Conservation (phyloP, 2,113 vertebrate species). For the Grantiella picta region DNA sequence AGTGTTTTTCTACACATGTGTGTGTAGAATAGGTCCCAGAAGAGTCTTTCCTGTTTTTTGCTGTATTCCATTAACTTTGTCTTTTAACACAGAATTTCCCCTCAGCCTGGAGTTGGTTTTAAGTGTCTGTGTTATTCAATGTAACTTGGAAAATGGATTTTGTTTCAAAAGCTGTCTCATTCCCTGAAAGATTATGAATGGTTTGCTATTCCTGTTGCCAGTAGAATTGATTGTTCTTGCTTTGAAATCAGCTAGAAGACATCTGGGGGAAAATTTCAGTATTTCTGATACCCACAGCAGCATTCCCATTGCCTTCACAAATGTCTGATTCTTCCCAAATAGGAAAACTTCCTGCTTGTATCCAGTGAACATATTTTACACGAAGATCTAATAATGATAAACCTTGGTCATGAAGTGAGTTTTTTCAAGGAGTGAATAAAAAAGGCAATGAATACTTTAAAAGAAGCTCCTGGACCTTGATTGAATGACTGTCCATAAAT, state of each 20-base stretch:
- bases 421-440: conserved; percentile 12
- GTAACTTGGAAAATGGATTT: conserved; percentile 12
- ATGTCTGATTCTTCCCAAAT: background rate
- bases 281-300: background rate
- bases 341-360: background rate
- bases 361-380: background rate
- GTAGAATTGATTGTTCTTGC: background rate
- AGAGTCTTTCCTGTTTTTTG: background rate
- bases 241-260: background rate
- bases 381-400: background rate
- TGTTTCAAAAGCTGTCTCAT: background rate
- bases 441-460: conserved; percentile 17
- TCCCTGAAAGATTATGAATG: background rate
- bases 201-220: background rate
- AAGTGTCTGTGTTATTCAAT: background rate
- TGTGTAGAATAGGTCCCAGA: background rate
- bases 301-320: background rate
- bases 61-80: background rate
- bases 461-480: background rate
- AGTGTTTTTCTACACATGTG: background rate
- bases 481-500: conserved; percentile 53
- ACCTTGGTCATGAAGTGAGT: background rate
- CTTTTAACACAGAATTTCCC: background rate
- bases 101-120: background rate
- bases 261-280: background rate